These are phyloP conservation scores for Mycteria americana DNA, from an alignment of 2,797 vertebrate species.

Conservation along the genomic window DNA sequence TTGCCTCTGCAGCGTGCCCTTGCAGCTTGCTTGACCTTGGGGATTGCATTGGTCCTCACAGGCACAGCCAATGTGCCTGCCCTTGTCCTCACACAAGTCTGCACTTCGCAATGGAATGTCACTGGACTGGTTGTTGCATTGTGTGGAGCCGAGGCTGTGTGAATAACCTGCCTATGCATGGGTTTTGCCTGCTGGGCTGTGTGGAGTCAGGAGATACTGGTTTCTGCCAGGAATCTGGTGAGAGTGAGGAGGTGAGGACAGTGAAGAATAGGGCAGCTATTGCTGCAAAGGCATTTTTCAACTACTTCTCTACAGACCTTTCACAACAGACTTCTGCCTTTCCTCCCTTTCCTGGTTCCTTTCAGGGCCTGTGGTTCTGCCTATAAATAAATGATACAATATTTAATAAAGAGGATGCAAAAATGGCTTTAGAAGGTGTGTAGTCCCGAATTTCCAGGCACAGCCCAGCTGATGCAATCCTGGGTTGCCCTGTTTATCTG, in stretches of 20 bases:
- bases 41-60: background rate
- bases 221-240: background rate
- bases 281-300: background rate
- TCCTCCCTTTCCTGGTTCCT: background rate
- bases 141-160: background rate
- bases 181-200: background rate
- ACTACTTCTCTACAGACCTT: background rate
- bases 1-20: accelerated
- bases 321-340: background rate
- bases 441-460: background rate
- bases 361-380: background rate
- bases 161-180: background rate
- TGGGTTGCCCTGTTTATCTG: background rate
- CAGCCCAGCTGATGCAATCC: background rate
- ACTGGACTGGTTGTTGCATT: background rate
- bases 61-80: background rate
- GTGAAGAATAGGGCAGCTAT: background rate
- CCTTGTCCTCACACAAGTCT: background rate
- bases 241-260: background rate
- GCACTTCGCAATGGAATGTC: background rate
- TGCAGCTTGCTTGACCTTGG: background rate
- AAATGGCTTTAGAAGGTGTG: background rate
- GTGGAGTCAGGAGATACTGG: background rate
- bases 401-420: background rate
- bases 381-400: background rate